phyloP scores from a whole-genome alignment of 2,888 invertebrate species.

The Polymixis lichenea region DNA sequence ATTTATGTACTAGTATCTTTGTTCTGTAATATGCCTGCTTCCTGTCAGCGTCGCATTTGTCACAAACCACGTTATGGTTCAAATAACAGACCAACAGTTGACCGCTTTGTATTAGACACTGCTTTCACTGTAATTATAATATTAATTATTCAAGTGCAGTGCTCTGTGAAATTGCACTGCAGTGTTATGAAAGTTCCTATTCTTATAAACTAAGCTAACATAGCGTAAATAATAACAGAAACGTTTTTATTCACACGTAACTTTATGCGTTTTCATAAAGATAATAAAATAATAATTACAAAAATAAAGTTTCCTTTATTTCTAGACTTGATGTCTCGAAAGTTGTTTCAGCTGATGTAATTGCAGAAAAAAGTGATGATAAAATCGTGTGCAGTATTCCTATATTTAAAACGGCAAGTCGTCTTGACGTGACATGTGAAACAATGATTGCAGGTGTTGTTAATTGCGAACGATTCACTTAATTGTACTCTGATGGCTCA shows the following conservation, averaged over 20 bases:
- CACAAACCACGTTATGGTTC: slow-evolving; percentile 61
- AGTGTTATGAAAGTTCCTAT: slow-evolving; percentile 68
- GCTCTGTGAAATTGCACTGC: slow-evolving; percentile 76
- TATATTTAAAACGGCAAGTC: slow-evolving; percentile 44
- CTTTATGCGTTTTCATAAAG: slow-evolving; percentile 14
- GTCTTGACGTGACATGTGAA: slow-evolving; percentile 57
- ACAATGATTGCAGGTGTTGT: slow-evolving; percentile 61
- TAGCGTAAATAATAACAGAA: slow-evolving; percentile 60
- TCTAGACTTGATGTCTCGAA: slow-evolving; percentile 2
- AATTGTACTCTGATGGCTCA: slow-evolving; percentile 69
- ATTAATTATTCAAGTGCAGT: slow-evolving; percentile 78
- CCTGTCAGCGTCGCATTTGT: slow-evolving; percentile 54
- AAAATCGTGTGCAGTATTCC: slow-evolving; percentile 16
- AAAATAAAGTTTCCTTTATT: not conserved
- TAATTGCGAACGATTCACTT: slow-evolving; percentile 67
- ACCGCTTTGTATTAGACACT: slow-evolving; percentile 64
- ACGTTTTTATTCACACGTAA: slow-evolving; percentile 30
- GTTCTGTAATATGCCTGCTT: slow-evolving; percentile 49
- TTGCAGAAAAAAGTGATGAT: slow-evolving; percentile 2
- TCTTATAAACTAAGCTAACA: slow-evolving; percentile 51
- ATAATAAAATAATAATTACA: slow-evolving; percentile 1
- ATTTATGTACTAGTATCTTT: slow-evolving; percentile 23
- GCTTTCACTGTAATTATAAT: slow-evolving; percentile 77
- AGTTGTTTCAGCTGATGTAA: not conserved
- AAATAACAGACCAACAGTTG: slow-evolving; percentile 54